Conservation (phyloP, 2,113 vertebrate genomes). For the Cottus gobio region DNA sequence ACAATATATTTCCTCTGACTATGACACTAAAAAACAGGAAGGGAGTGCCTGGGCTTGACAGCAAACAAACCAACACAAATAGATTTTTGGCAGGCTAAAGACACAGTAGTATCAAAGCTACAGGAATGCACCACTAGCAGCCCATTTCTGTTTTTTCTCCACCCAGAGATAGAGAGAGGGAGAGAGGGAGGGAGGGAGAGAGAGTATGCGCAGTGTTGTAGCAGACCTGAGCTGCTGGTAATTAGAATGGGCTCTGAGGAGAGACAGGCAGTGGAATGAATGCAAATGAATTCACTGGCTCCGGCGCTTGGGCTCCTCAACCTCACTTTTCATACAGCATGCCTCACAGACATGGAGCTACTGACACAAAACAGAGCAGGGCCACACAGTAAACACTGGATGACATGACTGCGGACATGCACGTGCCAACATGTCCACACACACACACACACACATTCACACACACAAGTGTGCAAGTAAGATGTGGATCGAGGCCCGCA, state of each 20-base stretch:
- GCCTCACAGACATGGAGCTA: conserved; percentile 72
- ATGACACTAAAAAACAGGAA: conserved; percentile 63
- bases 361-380: conserved; percentile 68
- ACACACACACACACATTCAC: conserved; percentile 1
- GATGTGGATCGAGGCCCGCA: conserved; percentile 40
- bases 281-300: conserved; percentile 84
- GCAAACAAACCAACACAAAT: conserved; percentile 72
- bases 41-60: conserved; percentile 64
- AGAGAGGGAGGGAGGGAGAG: conserved; percentile 34
- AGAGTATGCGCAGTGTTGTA: conserved; percentile 69
- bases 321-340: conserved; percentile 78
- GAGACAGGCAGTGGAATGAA: conserved; percentile 82
- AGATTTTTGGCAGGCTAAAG: conserved; percentile 70
- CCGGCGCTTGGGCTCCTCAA: conserved; percentile 66
- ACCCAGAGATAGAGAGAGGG: background rate
- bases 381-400: conserved; percentile 64
- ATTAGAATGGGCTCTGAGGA: conserved; percentile 83
- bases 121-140: conserved; percentile 73
- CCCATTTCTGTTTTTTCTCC: conserved; percentile 35
- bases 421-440: conserved; percentile 32
- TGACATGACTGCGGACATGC: conserved; percentile 56
- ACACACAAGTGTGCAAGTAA: conserved; percentile 36
- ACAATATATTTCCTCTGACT: conserved; percentile 50
- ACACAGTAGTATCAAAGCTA: conserved; percentile 74
- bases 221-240: conserved; percentile 80